A percentile compares a stretch with the other conserved stretches of the same genome.
Conservation (phyloP, 2,113 vertebrate species). For the Machaerirhynchus nigripectus region DNA sequence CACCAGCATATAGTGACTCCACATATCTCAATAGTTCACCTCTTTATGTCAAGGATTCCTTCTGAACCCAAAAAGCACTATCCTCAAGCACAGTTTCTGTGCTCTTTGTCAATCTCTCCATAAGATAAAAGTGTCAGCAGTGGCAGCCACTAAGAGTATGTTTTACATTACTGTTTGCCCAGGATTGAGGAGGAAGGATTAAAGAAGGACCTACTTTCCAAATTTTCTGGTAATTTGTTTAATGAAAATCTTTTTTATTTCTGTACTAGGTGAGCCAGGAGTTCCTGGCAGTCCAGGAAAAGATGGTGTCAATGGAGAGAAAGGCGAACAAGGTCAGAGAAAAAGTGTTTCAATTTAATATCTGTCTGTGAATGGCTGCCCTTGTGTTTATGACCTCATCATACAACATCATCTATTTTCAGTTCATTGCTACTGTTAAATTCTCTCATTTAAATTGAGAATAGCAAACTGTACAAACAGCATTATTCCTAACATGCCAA, state of each 20-base stretch:
- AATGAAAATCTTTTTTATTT: not conserved
- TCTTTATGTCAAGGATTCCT: not conserved
- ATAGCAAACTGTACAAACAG: not conserved
- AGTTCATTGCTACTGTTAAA: not conserved
- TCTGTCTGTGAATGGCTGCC: not conserved
- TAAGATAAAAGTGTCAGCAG: not conserved
- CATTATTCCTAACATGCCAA: not conserved
- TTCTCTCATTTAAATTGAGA: not conserved
- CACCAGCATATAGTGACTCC: not conserved
- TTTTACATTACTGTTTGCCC: not conserved
- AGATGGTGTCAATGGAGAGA: conserved; percentile 80
- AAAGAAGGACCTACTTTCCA: not conserved
- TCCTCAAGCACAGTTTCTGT: not conserved
- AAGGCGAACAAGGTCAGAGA: conserved; percentile 84
- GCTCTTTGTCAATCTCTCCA: not conserved
- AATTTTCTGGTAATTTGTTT: not conserved
- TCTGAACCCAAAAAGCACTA: not conserved
- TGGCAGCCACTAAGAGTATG: not conserved
- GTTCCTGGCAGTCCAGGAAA: conserved; percentile 73
- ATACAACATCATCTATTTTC: not conserved
- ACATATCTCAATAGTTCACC: not conserved
- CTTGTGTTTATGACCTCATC: not conserved
- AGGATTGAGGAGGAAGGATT: not conserved
- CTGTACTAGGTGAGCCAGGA: conserved; percentile 67
- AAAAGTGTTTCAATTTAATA: not conserved